Conservation (phyloP, 1,140 invertebrate species). For the Potamilus streckersoni region DNA sequence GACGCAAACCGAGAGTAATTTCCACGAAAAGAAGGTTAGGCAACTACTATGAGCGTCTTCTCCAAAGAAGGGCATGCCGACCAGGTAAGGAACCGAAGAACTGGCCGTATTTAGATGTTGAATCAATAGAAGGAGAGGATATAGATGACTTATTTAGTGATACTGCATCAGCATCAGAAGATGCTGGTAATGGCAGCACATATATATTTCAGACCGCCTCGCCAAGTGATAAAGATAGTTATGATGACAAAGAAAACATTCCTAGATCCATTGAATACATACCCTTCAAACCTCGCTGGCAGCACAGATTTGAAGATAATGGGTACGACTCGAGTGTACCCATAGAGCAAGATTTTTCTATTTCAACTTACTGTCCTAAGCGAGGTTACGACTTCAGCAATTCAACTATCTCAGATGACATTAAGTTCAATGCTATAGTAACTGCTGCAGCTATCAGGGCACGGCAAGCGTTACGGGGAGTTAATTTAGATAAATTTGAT, state of each 20-base stretch:
- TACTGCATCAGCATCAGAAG: slow-evolving; percentile 2
- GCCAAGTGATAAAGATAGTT: not conserved
- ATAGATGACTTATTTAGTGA: slow-evolving; percentile 21
- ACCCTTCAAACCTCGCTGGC: slow-evolving; percentile 20
- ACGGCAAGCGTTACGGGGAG: slow-evolving; percentile 33
- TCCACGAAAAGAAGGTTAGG: slow-evolving; percentile 19
- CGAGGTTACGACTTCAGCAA: slow-evolving; percentile 11
- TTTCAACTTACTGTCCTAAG: no score
- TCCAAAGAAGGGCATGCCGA: slow-evolving; percentile 6
- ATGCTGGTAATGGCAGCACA: not conserved
- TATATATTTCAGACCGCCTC: slow-evolving; percentile 1
- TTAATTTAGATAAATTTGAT: slow-evolving; percentile 40
- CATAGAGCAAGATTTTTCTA: slow-evolving; percentile 1
- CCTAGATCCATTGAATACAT: slow-evolving; percentile 10
- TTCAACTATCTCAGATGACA: slow-evolving; percentile 25
- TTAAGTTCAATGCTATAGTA: slow-evolving; percentile 40
- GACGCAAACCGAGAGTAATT: slow-evolving; percentile 22
- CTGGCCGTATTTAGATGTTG: slow-evolving; percentile 32
- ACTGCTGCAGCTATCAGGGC: slow-evolving; percentile 37
- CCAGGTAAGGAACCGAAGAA: slow-evolving; percentile 19
- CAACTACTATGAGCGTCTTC: slow-evolving; percentile 25
- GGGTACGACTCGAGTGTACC: not conserved
- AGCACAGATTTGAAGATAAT: no score
- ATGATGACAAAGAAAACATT: not conserved
- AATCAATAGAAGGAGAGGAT: slow-evolving; percentile 25